Evolutionary conservation across 2,797 vertebrate genomes (phyloP).

Genomic region (Remorina albescens): DNA sequence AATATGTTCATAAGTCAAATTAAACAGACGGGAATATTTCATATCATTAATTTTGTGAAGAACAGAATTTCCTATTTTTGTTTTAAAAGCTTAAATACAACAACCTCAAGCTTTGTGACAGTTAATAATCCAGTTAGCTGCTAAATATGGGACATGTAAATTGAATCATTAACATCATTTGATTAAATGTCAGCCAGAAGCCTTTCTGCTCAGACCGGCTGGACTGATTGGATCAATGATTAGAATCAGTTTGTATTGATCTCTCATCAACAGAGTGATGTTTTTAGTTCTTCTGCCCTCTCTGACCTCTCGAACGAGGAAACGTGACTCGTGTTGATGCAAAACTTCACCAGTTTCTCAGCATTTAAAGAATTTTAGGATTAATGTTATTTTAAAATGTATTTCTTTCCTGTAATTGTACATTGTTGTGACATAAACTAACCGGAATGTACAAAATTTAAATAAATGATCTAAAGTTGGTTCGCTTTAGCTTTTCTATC

Average conservation of each 20-base stretch:
- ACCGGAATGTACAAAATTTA: conserved; percentile 23
- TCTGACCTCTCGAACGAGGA: neutral
- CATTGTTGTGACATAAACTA: conserved; percentile 7
- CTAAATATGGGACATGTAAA: no score
- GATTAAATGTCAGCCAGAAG: no score
- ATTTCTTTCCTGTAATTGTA: conserved; percentile 26
- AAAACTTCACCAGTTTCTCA: neutral
- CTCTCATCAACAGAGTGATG: conserved; percentile 5
- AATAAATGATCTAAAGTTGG: conserved; percentile 34
- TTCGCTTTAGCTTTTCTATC: neutral
- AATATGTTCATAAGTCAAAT: no score
- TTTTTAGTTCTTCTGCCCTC: conserved; percentile 26
- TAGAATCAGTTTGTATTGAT: conserved; percentile 25
- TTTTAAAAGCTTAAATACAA: no score
- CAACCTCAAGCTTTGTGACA: no score
- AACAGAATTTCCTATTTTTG: no score
- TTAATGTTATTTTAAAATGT: neutral
- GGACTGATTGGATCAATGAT: conserved; percentile 33
- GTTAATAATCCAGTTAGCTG: no score
- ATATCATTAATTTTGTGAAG: no score
- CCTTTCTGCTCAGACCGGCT: neutral
- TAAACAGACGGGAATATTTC: no score
- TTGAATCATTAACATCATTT: neutral
- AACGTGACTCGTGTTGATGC: neutral
- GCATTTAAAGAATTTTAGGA: neutral